These are phyloP conservation scores for Picus viridis DNA, from an alignment of 2,797 vertebrate species.

Conservation along the genomic window DNA sequence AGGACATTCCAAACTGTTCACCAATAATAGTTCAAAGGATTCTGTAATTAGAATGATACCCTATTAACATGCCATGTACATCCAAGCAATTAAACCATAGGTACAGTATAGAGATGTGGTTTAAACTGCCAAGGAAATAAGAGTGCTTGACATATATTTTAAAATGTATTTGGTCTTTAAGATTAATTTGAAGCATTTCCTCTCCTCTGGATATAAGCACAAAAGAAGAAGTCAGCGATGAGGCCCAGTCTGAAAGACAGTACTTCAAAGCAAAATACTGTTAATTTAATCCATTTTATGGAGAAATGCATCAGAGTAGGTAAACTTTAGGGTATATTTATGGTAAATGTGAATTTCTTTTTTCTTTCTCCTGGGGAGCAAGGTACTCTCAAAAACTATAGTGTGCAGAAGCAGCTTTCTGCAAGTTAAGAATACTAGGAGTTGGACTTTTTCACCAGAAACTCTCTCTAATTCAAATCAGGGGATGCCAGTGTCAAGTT, in stretches of 20 bases:
- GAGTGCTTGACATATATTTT: neutral
- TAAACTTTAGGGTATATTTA: neutral
- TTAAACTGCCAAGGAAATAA: neutral
- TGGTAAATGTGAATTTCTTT: neutral
- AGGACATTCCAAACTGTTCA: neutral
- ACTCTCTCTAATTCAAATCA: neutral
- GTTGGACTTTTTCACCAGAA: neutral
- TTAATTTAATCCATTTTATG: neutral
- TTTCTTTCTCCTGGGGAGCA: neutral
- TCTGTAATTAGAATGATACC: neutral
- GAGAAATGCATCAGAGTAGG: neutral
- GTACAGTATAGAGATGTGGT: neutral
- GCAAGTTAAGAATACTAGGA: neutral
- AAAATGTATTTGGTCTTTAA: neutral
- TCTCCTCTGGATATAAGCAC: neutral
- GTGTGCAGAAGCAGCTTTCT: neutral
- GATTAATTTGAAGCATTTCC: neutral
- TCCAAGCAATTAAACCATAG: neutral
- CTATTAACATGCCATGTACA: neutral
- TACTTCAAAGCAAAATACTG: neutral
- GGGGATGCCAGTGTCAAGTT: neutral
- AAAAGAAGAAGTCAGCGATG: neutral
- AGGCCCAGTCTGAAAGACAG: neutral
- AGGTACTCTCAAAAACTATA: neutral
- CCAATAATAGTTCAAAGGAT: neutral